Evolutionary conservation across 2,797 vertebrate species (phyloP).

Genomic region (Erithacus rubecula): DNA sequence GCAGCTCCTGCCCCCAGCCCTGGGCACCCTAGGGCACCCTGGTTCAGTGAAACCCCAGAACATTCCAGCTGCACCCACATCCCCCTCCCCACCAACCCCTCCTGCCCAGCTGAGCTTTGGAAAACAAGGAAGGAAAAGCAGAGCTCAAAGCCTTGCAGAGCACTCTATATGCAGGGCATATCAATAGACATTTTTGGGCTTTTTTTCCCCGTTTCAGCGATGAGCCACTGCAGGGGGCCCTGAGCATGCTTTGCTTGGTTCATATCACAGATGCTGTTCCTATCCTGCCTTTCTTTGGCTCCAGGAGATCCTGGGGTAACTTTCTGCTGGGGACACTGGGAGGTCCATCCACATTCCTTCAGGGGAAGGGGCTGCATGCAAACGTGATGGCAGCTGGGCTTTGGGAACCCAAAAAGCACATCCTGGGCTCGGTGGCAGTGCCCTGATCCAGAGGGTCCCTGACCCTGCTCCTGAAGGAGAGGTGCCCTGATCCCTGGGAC

Average conservation of each 20-base stretch:
- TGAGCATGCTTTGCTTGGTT: background rate
- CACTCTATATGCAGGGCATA: fast-evolving
- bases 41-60: background rate
- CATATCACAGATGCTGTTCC: background rate
- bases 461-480: background rate
- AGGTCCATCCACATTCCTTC: fast-evolving
- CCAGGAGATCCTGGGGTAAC: background rate
- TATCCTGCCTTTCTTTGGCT: fast-evolving
- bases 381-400: fast-evolving
- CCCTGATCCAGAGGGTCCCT: background rate
- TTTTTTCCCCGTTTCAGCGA: fast-evolving
- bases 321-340: fast-evolving
- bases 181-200: fast-evolving
- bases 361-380: fast-evolving
- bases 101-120: background rate
- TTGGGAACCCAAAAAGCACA: background rate
- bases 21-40: background rate
- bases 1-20: too few relatives aligned
- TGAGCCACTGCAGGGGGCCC: background rate
- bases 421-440: fast-evolving
- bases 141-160: background rate
- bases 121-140: background rate
- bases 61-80: background rate
- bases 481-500: background rate
- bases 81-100: background rate